Conservation (phyloP, 2,113 vertebrate species). For the Pseudolaguvia tuberculata region DNA sequence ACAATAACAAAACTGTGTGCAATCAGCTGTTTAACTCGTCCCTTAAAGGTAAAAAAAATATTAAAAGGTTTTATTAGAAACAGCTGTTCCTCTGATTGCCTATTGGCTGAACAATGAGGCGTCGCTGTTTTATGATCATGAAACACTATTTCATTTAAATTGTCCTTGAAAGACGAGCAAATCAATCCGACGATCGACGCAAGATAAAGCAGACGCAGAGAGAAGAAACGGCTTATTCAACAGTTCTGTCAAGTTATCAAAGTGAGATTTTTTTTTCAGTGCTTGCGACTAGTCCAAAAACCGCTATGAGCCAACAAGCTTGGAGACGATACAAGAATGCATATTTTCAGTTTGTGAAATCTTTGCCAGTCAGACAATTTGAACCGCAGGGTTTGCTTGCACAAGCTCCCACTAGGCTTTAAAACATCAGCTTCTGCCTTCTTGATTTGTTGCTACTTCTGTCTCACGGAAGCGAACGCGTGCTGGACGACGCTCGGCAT, state of each 20-base stretch:
- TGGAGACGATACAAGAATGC: constrained; percentile 33
- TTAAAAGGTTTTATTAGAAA: constrained; percentile 12
- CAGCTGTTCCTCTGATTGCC: constrained; percentile 24
- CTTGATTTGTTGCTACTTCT: constrained; percentile 57
- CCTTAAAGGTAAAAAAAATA: background rate
- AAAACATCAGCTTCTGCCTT: constrained; percentile 46
- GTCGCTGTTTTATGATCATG: constrained; percentile 14
- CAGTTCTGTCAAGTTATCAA: background rate
- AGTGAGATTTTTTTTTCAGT: constrained; percentile 13
- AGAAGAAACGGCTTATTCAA: constrained; percentile 3
- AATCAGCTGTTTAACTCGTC: constrained; percentile 27
- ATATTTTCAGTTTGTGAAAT: constrained; percentile 35
- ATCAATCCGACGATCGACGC: background rate
- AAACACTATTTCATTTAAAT: constrained; percentile 27
- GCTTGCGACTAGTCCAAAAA: constrained; percentile 6
- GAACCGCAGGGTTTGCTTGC: constrained; percentile 21
- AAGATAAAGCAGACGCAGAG: background rate
- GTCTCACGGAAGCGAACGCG: constrained; percentile 59
- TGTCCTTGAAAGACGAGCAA: constrained; percentile 4
- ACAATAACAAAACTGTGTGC: constrained; percentile 3
- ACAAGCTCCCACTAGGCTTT: constrained; percentile 22
- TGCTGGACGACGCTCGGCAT: constrained; percentile 37
- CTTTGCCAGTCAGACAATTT: constrained; percentile 28
- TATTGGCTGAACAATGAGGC: constrained; percentile 13
- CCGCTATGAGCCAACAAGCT: constrained; percentile 28